These are phyloP conservation scores for Gobiocypris rarus DNA, from an alignment of 2,113 vertebrate species.

Conservation along the genomic window DNA sequence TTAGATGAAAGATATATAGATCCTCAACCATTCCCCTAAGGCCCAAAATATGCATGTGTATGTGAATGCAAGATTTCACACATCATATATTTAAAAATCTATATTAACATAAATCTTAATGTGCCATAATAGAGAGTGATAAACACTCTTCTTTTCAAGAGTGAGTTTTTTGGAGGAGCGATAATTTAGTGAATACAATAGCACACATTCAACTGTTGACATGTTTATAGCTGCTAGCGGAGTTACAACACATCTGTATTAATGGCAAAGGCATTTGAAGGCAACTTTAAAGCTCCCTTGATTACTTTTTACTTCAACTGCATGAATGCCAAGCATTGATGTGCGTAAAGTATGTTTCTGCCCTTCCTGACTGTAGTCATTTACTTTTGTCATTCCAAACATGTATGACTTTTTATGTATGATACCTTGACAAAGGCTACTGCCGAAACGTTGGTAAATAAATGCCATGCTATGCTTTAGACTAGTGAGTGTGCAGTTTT, in stretches of 20 bases:
- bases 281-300: background rate
- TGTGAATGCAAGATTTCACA: background rate
- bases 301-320: background rate
- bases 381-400: background rate
- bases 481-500: too few relatives aligned
- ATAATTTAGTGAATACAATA: background rate
- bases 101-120: background rate
- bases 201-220: constrained; percentile 1
- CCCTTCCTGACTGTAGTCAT: background rate
- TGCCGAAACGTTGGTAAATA: too few relatives aligned
- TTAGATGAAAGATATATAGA: background rate
- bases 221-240: constrained; percentile 1
- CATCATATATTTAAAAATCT: background rate
- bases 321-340: background rate
- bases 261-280: background rate
- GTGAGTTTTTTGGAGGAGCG: background rate
- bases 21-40: background rate
- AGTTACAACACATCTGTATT: background rate
- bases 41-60: background rate
- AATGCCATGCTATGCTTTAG: too few relatives aligned
- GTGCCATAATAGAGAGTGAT: background rate
- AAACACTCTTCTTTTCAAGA: background rate
- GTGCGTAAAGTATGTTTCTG: background rate
- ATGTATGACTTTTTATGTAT: background rate
- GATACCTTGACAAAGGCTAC: too few relatives aligned